phyloP scores from a whole-genome alignment of 2,113 vertebrate genomes.

The Serinus canaria region DNA sequence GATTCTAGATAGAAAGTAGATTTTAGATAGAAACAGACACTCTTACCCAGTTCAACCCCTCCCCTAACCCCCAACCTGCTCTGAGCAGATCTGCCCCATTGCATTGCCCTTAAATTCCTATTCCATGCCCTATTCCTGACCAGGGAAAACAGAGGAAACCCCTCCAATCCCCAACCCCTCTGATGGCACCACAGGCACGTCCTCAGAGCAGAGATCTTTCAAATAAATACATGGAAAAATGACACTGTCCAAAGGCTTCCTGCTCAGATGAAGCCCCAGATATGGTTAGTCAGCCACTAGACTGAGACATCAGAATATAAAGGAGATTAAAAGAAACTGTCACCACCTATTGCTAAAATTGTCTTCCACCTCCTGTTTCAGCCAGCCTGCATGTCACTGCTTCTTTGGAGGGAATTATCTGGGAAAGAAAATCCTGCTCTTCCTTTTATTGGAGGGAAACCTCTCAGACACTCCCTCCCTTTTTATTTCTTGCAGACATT shows the following conservation, averaged over 20 bases:
- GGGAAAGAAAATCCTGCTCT: neutral
- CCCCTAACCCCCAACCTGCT: neutral
- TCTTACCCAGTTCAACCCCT: neutral
- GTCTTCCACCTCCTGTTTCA: neutral
- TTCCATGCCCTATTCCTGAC: neutral
- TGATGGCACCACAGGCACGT: neutral
- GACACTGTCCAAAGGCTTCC: neutral
- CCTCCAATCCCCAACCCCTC: neutral
- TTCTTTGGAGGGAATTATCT: neutral
- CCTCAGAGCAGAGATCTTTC: neutral
- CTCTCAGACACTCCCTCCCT: neutral
- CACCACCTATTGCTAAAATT: slow-evolving; percentile 13
- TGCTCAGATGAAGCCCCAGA: neutral
- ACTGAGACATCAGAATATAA: neutral
- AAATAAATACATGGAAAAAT: neutral
- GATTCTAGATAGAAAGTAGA: too few relatives aligned
- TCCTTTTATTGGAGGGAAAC: neutral
- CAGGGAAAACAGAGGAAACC: neutral
- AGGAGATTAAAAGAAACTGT: slow-evolving; percentile 7
- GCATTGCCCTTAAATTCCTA: neutral
- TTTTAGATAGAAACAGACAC: neutral
- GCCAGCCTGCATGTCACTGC: neutral
- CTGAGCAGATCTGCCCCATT: neutral
- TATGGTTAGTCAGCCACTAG: neutral
- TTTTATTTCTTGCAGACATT: neutral